phyloP scores from a whole-genome alignment of 1,140 invertebrate genomes.

The Dryas iulia region DNA sequence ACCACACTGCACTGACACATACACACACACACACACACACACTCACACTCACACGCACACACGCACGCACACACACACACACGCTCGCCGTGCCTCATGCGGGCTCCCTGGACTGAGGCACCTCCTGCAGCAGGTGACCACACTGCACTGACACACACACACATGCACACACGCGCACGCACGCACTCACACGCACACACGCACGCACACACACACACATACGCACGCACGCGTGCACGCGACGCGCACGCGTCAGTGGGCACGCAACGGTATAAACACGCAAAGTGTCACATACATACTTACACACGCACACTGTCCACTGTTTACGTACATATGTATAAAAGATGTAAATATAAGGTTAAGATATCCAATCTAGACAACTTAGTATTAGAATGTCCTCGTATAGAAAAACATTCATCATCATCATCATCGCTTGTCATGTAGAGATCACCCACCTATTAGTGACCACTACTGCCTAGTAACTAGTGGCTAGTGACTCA shows the following conservation, averaged over 20 bases:
- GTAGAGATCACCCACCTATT: not conserved
- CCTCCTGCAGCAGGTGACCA: constrained; percentile 79
- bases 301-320: too few relatives aligned
- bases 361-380: not conserved
- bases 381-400: too few relatives aligned
- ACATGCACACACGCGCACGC: too few relatives aligned
- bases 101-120: constrained; percentile 80
- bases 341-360: not conserved
- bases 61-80: not conserved
- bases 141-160: too few relatives aligned
- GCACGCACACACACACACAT: constrained; percentile 3
- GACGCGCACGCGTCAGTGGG: too few relatives aligned
- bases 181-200: not conserved
- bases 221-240: not conserved
- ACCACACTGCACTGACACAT: not conserved
- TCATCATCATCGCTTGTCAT: not conserved
- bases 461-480: too few relatives aligned
- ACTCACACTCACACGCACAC: not conserved
- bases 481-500: not conserved
- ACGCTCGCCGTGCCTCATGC: constrained; percentile 52
- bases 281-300: too few relatives aligned
- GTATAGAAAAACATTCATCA: not conserved
- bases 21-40: not conserved
- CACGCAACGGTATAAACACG: too few relatives aligned
- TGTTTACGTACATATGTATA: too few relatives aligned